Base-by-base conservation (phyloP, 2,797 vertebrate genomes). In the Chrysocyon brachyurus region DNA sequence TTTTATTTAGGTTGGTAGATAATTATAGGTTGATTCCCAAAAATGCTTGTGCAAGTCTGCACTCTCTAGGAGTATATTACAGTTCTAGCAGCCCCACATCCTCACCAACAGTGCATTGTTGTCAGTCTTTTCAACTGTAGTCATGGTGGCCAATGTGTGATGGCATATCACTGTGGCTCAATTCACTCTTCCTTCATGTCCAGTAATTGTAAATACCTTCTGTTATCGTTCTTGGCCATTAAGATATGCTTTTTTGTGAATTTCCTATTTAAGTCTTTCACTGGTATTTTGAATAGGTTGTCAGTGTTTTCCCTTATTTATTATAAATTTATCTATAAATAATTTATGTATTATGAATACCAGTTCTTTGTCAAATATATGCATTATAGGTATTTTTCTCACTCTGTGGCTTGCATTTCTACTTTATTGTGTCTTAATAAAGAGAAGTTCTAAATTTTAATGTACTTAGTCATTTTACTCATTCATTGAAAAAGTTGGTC, bases 361-460 rank as follows among this genome's bases (percentile, higher is more conserved):
- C 66, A 81, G 54, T 56, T 0, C 12, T 78, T 89, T 68, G 2
- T 79, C 68, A 26, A 92, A 92, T 81, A 36, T 75, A 52, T 14
- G 5, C 78, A 54, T 10, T 56, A 26, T 17, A 83, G 21, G 15
- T 66, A 63, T 87, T 86, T 95, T 75, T 12, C 4, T 19, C 40
- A 87, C 28, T 54, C 2, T 40, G 12, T 52, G 70, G 31, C 9
- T 91, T 81, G 6, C 17, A 68, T 83, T 94, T 82, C 93, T 33
- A 91, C 8, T 86, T 75, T 84, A 87, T 72, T 81, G 17, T 83
- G 24, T 91, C 64, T 97, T 86, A 78, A 61, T 89, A 73, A 91
- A 78, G 14, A 82, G 17, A 83, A 86, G 12, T 86, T 87, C 28
- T 89, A 82, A 64, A 49, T 82, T 78, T 92, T 78, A 89, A 78